phyloP scores from a whole-genome alignment of 1,140 invertebrate genomes.

The Drosophila kepulauana region DNA sequence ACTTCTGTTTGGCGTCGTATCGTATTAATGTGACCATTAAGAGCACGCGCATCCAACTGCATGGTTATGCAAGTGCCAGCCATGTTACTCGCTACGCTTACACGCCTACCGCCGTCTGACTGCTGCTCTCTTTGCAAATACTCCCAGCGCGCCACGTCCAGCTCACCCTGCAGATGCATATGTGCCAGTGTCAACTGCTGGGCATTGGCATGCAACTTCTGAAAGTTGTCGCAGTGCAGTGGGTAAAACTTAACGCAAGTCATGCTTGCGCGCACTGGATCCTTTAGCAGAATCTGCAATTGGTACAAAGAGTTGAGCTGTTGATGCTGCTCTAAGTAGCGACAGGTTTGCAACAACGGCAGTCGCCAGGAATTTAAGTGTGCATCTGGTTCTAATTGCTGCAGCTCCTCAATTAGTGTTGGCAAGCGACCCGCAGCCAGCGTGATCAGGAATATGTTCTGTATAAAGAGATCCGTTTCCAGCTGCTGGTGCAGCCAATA shows the following conservation, averaged over 20 bases:
- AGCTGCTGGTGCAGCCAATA: conserved; percentile 89
- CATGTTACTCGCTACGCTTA: conserved; percentile 43
- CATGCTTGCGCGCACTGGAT: conserved; percentile 90
- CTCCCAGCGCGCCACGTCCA: conserved; percentile 81
- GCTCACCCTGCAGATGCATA: conserved; percentile 87
- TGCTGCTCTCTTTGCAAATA: conserved; percentile 62
- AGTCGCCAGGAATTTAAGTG: conserved; percentile 89
- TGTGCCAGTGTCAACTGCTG: conserved; percentile 88
- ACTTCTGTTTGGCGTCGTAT: conserved; percentile 89
- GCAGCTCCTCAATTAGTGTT: conserved; percentile 87
- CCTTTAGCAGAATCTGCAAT: conserved; percentile 89
- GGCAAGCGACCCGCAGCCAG: conserved; percentile 88
- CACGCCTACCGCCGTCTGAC: conserved; percentile 61
- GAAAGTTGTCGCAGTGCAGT: conserved; percentile 86
- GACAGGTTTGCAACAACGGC: conserved; percentile 89
- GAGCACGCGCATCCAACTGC: conserved; percentile 88
- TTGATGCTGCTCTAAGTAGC: conserved; percentile 88
- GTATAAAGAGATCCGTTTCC: conserved; percentile 89
- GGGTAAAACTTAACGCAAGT: conserved; percentile 90
- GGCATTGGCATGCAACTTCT: conserved; percentile 86
- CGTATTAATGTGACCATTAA: conserved; percentile 90
- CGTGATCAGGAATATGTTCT: conserved; percentile 89
- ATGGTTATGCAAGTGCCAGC: conserved; percentile 86
- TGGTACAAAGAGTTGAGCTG: conserved; percentile 89
- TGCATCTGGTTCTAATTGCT: conserved; percentile 86